A percentile compares a stretch with the other conserved stretches of the same genome.
phyloP scores from a whole-genome alignment of 1,140 invertebrate genomes.

The Delia radicum region DNA sequence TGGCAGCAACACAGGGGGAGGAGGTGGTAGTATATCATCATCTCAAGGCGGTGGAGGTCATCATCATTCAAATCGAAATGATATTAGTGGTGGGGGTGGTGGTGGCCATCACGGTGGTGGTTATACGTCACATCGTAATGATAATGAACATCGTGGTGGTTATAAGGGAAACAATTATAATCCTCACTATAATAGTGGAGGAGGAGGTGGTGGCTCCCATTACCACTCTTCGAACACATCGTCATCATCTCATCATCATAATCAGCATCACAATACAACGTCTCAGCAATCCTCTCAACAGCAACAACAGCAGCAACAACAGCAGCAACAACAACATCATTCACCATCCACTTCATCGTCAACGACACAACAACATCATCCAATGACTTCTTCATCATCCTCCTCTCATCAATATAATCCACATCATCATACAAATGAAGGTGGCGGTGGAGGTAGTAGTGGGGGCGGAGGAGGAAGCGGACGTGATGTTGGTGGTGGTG shows the following conservation, averaged over 20 bases:
- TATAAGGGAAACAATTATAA: conserved; percentile 54
- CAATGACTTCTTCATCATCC: conserved; percentile 14
- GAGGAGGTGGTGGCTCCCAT: conserved; percentile 32
- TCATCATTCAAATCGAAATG: conserved; percentile 36
- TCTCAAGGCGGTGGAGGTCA: conserved; percentile 15
- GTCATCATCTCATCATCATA: conserved; percentile 29
- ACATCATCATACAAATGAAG: conserved; percentile 22
- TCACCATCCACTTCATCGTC: conserved; percentile 31
- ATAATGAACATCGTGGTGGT: conserved; percentile 50
- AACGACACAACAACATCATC: conserved; percentile 19
- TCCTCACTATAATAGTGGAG: conserved; percentile 40
- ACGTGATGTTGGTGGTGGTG: background rate
- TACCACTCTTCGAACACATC: conserved; percentile 37
- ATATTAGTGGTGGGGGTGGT: conserved; percentile 25
- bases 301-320: conserved; percentile 26
- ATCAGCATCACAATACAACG: background rate
- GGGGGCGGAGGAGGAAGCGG: conserved; percentile 5
- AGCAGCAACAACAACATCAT: conserved; percentile 34
- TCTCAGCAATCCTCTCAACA: conserved; percentile 26
- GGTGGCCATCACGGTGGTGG: conserved; percentile 35
- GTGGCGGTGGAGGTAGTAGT: conserved; percentile 25
- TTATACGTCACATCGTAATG: conserved; percentile 35
- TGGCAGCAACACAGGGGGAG: conserved; percentile 21
- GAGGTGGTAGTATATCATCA: conserved; percentile 1
- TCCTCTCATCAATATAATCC: conserved; percentile 26